Evolutionary conservation across 2,888 invertebrate genomes (phyloP), one percentile per base, ranked within the genome.

Genomic region (Ceratothoa steindachneri): DNA sequence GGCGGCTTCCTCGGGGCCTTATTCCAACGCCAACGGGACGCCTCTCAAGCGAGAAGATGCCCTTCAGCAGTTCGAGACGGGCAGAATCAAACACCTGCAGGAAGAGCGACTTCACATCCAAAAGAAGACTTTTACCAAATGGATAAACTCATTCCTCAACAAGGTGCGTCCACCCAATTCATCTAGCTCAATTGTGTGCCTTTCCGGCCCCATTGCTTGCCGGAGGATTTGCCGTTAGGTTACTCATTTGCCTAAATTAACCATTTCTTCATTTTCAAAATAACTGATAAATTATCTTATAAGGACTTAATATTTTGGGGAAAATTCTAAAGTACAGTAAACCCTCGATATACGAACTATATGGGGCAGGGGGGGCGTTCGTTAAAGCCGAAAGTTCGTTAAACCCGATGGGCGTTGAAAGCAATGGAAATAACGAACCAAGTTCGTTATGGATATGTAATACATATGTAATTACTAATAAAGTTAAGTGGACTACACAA

Each of bases 41-140:
- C 41, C 65, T 19, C 41, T 41, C 27, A 68, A 55, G 15, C 80
- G 81, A 30, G 78, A 81, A 72, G 82, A 81, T 74, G 81, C 81
- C 52, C 81, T 81, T 28, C 80, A 82, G 51, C 84, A 85, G 81
- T 97, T 97, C 86, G 97, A 97, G 89, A 94, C 93, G 88, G 94
- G 93, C 84, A 91, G 97, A 81, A 97, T 97, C 84, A 91, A 92
- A 88, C 94, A 94, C 84, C 89, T 98, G 84, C 97, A 97, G 85
- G 96, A 97, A 86, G 98, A 99, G 87, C 91, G 98, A 74, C 88
- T 97, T 81, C 93, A 95, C 86, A 98, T 99, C 82, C 99, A 99
- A 87, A 98, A 98, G 89, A 99, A 99, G 86, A 99, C 99, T 30
- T 99, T 99, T 87, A 98, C 98, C 82, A 99, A 99, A 94, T 97